A percentile compares a stretch with the other conserved stretches of the same genome.
Evolutionary conservation across 1,140 invertebrate genomes (phyloP).

Genomic region (Drosophila santomea): DNA sequence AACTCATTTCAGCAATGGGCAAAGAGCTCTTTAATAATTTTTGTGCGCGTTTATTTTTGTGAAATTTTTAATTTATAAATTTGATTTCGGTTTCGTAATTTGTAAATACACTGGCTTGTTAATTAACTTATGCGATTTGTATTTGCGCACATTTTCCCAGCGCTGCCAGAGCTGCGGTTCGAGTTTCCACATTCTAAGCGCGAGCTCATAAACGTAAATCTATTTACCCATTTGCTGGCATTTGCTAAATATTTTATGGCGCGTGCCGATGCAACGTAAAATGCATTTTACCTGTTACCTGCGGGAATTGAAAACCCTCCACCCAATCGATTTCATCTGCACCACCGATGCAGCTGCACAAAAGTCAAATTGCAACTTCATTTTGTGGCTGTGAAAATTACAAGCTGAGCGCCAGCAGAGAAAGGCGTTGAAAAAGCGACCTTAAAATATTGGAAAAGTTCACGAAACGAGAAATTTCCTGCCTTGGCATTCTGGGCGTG

Average conservation of each 20-base stretch:
- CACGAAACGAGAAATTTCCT: constrained; percentile 12
- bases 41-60: too few species aligned
- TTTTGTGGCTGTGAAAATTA: constrained; percentile 65
- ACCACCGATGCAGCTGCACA: constrained; percentile 33
- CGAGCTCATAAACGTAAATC: constrained; percentile 61
- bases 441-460: constrained; percentile 59
- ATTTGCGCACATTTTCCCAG: constrained; percentile 14
- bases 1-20: not conserved
- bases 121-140: constrained; percentile 31
- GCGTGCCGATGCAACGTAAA: constrained; percentile 19
- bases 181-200: constrained; percentile 29
- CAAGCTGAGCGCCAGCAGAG: constrained; percentile 47
- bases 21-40: constrained; percentile 5
- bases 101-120: not conserved
- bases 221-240: constrained; percentile 55
- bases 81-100: not conserved
- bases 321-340: constrained; percentile 45
- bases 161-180: not conserved
- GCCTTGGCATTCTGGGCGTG: constrained; percentile 24
- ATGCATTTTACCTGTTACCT: constrained; percentile 51
- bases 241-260: constrained; percentile 71
- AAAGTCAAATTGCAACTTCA: constrained; percentile 69
- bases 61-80: not conserved
- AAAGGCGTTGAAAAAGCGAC: constrained; percentile 40
- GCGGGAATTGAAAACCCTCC: constrained; percentile 12